Percentiles rank a stretch among this genome's conserved stretches.
Evolutionary conservation across 2,113 vertebrate species (phyloP).

Genomic region (Oceanodroma tethys): DNA sequence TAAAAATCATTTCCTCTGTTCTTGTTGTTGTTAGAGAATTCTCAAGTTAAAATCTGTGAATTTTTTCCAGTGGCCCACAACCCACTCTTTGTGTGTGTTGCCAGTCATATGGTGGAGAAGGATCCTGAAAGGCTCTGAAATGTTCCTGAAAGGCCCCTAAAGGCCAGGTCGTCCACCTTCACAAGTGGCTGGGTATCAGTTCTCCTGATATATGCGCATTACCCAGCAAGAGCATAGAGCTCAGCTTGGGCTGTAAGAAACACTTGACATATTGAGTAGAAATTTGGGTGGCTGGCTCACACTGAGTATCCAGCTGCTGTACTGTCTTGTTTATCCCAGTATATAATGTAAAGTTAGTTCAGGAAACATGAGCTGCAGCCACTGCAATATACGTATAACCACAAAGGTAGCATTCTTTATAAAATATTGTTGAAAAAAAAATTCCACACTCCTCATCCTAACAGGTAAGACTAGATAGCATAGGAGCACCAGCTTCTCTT

Average conservation of each 20-base stretch:
- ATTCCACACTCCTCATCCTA: neutral
- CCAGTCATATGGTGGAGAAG: neutral
- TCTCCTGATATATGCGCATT: accelerated
- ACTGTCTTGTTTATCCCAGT: neutral
- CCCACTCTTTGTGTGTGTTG: neutral
- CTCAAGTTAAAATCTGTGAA: neutral
- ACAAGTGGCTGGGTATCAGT: accelerated
- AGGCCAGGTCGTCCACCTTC: neutral
- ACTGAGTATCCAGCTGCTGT: neutral
- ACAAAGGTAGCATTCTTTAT: neutral
- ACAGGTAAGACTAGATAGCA: neutral
- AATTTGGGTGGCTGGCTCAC: neutral
- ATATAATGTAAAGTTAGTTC: neutral
- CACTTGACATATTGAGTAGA: neutral
- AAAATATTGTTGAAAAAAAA: neutral
- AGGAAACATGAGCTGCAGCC: neutral
- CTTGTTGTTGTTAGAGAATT: neutral
- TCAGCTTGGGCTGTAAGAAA: neutral
- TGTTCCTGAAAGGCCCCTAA: neutral
- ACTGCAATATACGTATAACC: neutral
- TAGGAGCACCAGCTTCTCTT: neutral
- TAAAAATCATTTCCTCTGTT: neutral
- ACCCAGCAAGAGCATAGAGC: neutral
- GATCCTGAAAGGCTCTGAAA: neutral
- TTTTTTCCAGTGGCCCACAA: neutral